These are phyloP conservation scores for Lasius fuliginosus DNA, from an alignment of 2,888 invertebrate species.

Conservation along the genomic window DNA sequence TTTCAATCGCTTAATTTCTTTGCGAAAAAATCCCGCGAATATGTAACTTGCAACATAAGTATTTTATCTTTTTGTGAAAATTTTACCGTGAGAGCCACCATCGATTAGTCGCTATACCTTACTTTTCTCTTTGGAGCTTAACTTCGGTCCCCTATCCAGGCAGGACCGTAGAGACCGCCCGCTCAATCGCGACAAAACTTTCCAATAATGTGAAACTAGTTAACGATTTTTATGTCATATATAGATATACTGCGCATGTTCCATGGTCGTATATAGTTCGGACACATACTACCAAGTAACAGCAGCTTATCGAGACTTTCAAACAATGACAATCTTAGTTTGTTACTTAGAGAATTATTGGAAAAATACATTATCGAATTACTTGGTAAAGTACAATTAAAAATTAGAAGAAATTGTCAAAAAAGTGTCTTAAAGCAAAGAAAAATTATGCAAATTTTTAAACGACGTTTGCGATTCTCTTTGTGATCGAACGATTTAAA, in stretches of 20 bases:
- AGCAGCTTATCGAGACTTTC: conserved; percentile 57
- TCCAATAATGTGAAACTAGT: conserved; percentile 79
- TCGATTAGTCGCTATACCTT: conserved; percentile 76
- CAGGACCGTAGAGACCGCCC: conserved; percentile 37
- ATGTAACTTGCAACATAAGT: conserved; percentile 48
- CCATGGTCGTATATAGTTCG: conserved; percentile 38
- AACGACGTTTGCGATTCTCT: background rate
- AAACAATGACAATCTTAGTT: conserved; percentile 47
- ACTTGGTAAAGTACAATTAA: background rate
- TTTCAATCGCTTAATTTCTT: conserved; percentile 27
- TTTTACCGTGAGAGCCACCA: conserved; percentile 70
- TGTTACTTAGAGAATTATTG: conserved; percentile 37
- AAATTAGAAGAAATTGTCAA: background rate
- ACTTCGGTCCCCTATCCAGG: conserved; percentile 71
- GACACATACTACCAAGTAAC: conserved; percentile 61
- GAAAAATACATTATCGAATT: conserved; percentile 25
- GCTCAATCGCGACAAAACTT: conserved; percentile 72
- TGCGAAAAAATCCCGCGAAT: conserved; percentile 19
- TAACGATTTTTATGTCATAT: conserved; percentile 74
- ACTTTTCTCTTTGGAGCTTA: conserved; percentile 78
- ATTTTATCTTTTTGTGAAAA: conserved; percentile 72
- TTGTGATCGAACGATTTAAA: background rate
- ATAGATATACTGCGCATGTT: conserved; percentile 54
- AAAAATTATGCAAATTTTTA: background rate
- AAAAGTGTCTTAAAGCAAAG: background rate